phyloP scores from a whole-genome alignment of 1,140 invertebrate species.

The Cyphomyrmex costatus region DNA sequence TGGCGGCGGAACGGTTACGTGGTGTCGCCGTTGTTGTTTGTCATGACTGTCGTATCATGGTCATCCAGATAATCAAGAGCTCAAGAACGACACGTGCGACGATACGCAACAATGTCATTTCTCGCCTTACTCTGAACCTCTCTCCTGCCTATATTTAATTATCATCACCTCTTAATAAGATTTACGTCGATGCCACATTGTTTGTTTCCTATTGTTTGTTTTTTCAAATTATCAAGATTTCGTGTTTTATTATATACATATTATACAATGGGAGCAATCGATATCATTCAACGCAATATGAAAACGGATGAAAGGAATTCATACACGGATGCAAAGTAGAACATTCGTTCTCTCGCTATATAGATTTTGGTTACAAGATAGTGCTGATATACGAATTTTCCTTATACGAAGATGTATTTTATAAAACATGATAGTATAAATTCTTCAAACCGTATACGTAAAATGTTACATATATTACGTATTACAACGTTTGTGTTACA shows the following conservation, averaged over 20 bases:
- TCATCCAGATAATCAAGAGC: slow-evolving; percentile 96
- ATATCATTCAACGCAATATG: neutral
- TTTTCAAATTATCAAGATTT: neutral
- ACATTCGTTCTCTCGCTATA: slow-evolving; percentile 8
- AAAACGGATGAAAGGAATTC: slow-evolving; percentile 1
- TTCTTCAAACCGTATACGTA: neutral
- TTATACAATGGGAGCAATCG: slow-evolving; percentile 25
- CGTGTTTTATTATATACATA: neutral
- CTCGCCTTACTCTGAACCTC: slow-evolving; percentile 93
- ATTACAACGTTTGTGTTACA: neutral
- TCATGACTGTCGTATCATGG: slow-evolving; percentile 97
- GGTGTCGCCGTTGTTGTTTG: slow-evolving; percentile 96
- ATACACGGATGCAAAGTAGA: slow-evolving; percentile 5
- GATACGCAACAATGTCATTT: slow-evolving; percentile 92
- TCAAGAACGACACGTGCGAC: slow-evolving; percentile 92
- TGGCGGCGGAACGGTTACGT: slow-evolving; percentile 89
- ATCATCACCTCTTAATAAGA: neutral
- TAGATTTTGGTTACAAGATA: slow-evolving; percentile 7
- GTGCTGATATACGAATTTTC: neutral
- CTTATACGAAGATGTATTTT: neutral
- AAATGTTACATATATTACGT: neutral
- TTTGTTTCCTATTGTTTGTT: slow-evolving; percentile 4
- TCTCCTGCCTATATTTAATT: slow-evolving; percentile 90
- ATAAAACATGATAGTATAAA: slow-evolving; percentile 4
- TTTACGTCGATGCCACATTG: neutral